phyloP scores from a whole-genome alignment of 2,797 vertebrate species.

The Sciurus vulgaris region DNA sequence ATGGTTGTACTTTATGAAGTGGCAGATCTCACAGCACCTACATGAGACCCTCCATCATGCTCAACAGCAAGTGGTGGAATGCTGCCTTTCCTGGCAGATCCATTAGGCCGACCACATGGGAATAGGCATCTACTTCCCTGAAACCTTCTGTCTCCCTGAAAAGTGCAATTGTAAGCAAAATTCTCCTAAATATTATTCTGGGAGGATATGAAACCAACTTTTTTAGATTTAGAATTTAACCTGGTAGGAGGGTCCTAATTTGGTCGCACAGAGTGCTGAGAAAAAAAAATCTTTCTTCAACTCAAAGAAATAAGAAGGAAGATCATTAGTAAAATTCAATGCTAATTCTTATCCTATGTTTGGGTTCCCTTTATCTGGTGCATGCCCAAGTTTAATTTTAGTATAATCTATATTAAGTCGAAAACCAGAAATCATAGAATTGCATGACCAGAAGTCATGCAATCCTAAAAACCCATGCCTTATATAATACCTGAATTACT shows the following conservation, averaged over 20 bases:
- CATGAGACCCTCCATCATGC: background rate
- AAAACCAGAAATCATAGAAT: background rate
- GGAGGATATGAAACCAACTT: background rate
- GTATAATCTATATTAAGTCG: slow-evolving; percentile 20
- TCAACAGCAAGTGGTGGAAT: too few relatives aligned
- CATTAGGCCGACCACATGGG: fast-evolving
- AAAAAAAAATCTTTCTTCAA: slow-evolving; percentile 43
- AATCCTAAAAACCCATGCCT: background rate
- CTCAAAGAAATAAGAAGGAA: background rate
- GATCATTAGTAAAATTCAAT: slow-evolving; percentile 6
- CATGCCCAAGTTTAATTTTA: slow-evolving; percentile 35
- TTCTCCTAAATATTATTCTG: background rate
- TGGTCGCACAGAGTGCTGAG: background rate
- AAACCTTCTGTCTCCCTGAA: background rate
- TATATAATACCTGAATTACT: background rate
- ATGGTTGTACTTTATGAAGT: background rate
- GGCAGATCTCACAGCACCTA: background rate
- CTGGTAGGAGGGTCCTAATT: background rate
- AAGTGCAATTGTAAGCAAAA: background rate
- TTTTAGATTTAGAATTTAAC: background rate
- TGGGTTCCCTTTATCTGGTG: slow-evolving; percentile 14
- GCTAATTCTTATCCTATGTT: background rate
- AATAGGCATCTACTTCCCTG: background rate
- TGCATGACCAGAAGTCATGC: too few relatives aligned
- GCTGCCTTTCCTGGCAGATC: background rate